Conservation (phyloP, 2,113 vertebrate genomes). For the Stigmatopora nigra region DNA sequence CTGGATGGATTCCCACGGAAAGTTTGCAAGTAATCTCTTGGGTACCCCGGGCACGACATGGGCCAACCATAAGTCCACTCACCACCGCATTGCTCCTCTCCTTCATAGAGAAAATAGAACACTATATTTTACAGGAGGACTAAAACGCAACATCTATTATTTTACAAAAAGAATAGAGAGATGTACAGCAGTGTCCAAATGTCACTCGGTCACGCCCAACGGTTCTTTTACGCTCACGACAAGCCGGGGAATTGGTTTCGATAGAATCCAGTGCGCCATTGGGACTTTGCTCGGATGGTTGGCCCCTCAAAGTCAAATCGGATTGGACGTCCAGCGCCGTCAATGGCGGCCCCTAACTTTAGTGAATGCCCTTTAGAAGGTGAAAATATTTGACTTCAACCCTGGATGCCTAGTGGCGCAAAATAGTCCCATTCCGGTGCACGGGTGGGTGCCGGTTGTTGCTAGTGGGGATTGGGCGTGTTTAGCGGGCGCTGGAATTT, state of each 20-base stretch:
- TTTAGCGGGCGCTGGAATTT: too few species aligned
- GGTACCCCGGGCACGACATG: too few species aligned
- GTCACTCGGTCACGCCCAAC: neutral
- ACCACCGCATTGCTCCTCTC: conserved; percentile 24
- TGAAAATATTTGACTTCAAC: too few species aligned
- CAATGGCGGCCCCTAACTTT: too few species aligned
- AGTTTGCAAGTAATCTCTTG: too few species aligned
- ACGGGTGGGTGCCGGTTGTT: neutral
- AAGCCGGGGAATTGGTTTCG: neutral
- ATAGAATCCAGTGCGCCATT: neutral
- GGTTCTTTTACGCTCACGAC: neutral
- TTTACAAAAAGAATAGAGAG: conserved; percentile 43
- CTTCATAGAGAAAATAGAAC: conserved; percentile 69
- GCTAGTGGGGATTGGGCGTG: neutral
- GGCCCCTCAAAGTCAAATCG: too few species aligned
- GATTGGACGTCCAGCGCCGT: too few species aligned
- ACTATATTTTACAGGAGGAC: conserved; percentile 64
- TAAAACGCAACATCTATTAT: conserved; percentile 73
- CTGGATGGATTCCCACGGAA: too few species aligned
- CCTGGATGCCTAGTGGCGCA: too few species aligned
- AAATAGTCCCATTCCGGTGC: neutral
- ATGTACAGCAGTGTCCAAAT: conserved; percentile 60
- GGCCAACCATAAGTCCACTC: neutral
- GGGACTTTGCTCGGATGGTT: too few species aligned
- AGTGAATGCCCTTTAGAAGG: too few species aligned